A percentile compares a stretch with the other conserved stretches of the same genome.
These are phyloP conservation scores for Eupeodes latifasciatus DNA, from an alignment of 2,888 invertebrate genomes.

Conservation along the genomic window DNA sequence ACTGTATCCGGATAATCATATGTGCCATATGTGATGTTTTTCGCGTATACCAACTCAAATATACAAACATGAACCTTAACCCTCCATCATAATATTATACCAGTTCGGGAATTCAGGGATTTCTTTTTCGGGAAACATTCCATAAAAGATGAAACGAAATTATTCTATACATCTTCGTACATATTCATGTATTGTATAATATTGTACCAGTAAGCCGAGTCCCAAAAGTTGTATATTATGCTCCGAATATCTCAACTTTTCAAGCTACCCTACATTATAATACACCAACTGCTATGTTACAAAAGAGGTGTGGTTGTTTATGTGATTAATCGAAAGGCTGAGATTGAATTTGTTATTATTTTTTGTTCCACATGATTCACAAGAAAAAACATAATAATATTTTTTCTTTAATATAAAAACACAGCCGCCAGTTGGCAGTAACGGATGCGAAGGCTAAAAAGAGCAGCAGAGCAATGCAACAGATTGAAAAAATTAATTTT, in stretches of 20 bases:
- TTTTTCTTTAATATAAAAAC: slow-evolving; percentile 62
- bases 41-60: not conserved
- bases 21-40: slow-evolving; percentile 28
- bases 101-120: slow-evolving; percentile 49
- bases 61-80: slow-evolving; percentile 6
- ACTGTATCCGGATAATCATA: slow-evolving; percentile 34
- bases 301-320: slow-evolving; percentile 64
- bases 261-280: slow-evolving; percentile 12
- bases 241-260: slow-evolving; percentile 49
- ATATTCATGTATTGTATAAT: not conserved
- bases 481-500: slow-evolving; percentile 75
- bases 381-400: slow-evolving; percentile 4
- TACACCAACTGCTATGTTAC: slow-evolving; percentile 47
- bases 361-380: slow-evolving; percentile 4
- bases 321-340: slow-evolving; percentile 74
- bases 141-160: slow-evolving; percentile 60
- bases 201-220: not conserved
- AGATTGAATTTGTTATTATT: slow-evolving; percentile 68
- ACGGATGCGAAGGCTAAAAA: slow-evolving; percentile 53
- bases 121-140: slow-evolving; percentile 44
- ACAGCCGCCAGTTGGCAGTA: slow-evolving; percentile 70
- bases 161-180: not conserved
- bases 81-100: slow-evolving; percentile 59
- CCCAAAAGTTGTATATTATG: not conserved
- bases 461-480: slow-evolving; percentile 55